phyloP scores from a whole-genome alignment of 2,888 invertebrate species.

The Torymus texanus region DNA sequence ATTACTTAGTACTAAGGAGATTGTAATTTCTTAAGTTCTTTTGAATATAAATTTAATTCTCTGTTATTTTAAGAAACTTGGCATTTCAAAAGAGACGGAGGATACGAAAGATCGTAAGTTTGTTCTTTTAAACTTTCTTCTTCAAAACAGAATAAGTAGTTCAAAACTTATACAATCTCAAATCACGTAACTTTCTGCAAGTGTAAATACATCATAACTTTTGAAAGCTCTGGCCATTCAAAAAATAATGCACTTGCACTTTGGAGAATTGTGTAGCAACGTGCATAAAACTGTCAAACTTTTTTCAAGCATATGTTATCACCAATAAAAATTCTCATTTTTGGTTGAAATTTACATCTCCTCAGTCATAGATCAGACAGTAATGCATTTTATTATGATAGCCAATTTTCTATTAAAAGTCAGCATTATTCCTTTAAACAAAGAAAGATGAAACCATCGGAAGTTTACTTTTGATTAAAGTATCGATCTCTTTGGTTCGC shows the following conservation, averaged over 20 bases:
- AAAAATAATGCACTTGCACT: not conserved
- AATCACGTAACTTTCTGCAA: constrained; percentile 19
- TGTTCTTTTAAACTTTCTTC: constrained; percentile 20
- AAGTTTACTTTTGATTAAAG: no score
- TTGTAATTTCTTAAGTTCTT: not conserved
- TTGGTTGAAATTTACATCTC: no score
- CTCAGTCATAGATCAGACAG: no score
- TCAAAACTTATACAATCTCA: constrained; percentile 10
- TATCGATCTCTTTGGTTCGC: no score
- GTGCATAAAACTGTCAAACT: not conserved
- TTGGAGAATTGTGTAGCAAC: not conserved
- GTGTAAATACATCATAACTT: constrained; percentile 16
- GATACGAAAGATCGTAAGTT: constrained; percentile 2
- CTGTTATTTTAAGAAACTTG: constrained; percentile 4
- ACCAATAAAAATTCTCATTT: no score
- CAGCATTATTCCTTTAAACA: no score
- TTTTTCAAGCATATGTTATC: not conserved
- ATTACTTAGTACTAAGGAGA: not conserved
- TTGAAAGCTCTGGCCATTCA: not conserved
- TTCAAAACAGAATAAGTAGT: constrained; percentile 30
- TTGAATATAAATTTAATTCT: constrained; percentile 1
- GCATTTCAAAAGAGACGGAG: constrained; percentile 3
- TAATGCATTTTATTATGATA: no score
- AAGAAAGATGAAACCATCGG: no score
- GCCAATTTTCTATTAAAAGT: no score